A percentile compares a stretch with the other conserved stretches of the same genome.
Conservation (phyloP, 2,888 invertebrate species). For the Thysanoteuthis rhombus region DNA sequence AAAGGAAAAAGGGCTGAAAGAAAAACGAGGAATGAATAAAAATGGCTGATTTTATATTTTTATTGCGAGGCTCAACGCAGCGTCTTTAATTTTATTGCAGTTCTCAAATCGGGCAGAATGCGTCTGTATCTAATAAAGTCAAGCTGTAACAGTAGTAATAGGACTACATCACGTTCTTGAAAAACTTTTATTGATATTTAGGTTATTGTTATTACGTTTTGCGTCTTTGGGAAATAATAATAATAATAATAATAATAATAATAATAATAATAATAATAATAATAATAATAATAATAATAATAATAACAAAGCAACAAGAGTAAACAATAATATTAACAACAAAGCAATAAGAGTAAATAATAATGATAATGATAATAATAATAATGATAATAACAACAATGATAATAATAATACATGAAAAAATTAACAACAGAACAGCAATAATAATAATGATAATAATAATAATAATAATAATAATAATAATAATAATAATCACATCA, state of each 20-base stretch:
- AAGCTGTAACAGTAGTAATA: not conserved
- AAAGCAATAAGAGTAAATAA: too few species aligned
- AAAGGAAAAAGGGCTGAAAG: not conserved
- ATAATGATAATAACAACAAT: too few species aligned
- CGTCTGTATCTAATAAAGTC: conserved; percentile 12
- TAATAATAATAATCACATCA: too few species aligned
- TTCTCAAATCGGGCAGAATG: not conserved
- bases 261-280: not conserved
- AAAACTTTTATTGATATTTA: conserved; percentile 12
- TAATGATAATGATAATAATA: too few species aligned
- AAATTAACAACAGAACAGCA: too few species aligned
- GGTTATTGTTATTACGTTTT: not conserved
- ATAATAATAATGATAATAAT: too few species aligned
- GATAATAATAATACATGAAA: too few species aligned
- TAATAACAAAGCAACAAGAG: too few species aligned
- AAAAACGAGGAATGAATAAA: not conserved
- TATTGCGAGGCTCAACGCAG: not conserved
- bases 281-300: not conserved
- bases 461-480: too few species aligned
- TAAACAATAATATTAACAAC: too few species aligned
- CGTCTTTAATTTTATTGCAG: conserved; percentile 12
- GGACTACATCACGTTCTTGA: not conserved
- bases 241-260: not conserved
- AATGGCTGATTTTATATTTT: not conserved
- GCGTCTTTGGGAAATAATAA: not conserved